Evolutionary conservation across 2,888 invertebrate species (phyloP), one percentile per base, ranked within the genome.

Genomic region (Lycaena phlaeas): DNA sequence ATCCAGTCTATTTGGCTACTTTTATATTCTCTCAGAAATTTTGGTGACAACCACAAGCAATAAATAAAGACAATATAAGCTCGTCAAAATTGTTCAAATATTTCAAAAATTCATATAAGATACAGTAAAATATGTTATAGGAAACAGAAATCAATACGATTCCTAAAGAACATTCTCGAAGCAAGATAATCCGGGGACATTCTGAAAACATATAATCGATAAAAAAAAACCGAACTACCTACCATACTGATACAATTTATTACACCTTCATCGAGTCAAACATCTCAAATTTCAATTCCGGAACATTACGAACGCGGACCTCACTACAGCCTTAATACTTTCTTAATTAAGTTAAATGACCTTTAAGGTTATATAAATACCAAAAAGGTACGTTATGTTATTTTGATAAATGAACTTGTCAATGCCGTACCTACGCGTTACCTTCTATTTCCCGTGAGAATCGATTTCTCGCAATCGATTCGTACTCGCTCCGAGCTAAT

Each of bases 381-480:
- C 34, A 34, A 34, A 34, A 34, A 34, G 34, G 34, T 34, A 9
- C 34, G 34, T 22, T 22, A 11, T 12, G 18, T 10, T 56, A 50
- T 50, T 55, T 59, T 53, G 59, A 59, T 46, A 46, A 49, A 52
- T 47, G 28, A 34, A 34, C 42, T 42, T 46, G 46, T 44, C 41
- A 41, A n/a, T n/a, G n/a, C 47, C 43, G 40, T 38, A 41, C 43
- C 42, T 38, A 41, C 40, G 30, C 34, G 26, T 4, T 4, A 40
- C 40, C 42, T 40, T 37, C 28, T 36, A 43, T 47, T 61, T 65
- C 62, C 62, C 65, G 56, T 68, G 64, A 62, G 67, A 68, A 67
- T 56, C 51, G 40, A 49, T 53, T 49, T 50, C 51, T 46, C 50
- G 49, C 43, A 12, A 49, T 42, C 38, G 38, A 38, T 42, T 54